These are phyloP conservation scores for Hoplias malabaricus DNA, from an alignment of 2,113 vertebrate genomes.

Conservation along the genomic window DNA sequence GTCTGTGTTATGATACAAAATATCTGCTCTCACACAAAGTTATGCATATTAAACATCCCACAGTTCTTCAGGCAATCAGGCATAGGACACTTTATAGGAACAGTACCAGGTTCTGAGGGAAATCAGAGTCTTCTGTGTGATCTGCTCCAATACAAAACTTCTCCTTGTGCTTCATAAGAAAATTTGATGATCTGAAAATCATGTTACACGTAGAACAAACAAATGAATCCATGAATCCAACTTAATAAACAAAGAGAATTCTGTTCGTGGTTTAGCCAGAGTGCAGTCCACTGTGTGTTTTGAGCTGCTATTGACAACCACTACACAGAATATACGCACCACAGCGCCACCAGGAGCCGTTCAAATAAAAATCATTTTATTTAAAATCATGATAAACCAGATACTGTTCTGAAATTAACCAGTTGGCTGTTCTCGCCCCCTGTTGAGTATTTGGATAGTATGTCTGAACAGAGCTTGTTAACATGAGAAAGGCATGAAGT, in stretches of 20 bases:
- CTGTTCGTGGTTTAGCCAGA: neutral
- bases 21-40: neutral
- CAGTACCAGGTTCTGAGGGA: conserved; percentile 48
- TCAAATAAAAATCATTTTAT: too few relatives aligned
- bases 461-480: too few relatives aligned
- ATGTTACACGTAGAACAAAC: conserved; percentile 57
- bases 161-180: conserved; percentile 58
- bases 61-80: neutral
- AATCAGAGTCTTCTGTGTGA: conserved; percentile 37
- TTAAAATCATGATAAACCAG: too few relatives aligned
- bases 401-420: too few relatives aligned
- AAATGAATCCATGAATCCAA: conserved; percentile 42
- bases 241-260: neutral
- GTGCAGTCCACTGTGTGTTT: conserved; percentile 3
- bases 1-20: neutral
- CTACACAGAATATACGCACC: neutral
- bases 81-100: neutral
- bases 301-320: conserved; percentile 21
- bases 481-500: too few relatives aligned
- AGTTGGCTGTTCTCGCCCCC: too few relatives aligned
- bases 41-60: neutral
- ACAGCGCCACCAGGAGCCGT: neutral
- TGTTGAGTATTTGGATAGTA: too few relatives aligned
- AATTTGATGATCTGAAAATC: conserved; percentile 57
- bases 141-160: conserved; percentile 62